Conservation (phyloP, 2,888 invertebrate genomes). For the Onthophagus sagittarius region DNA sequence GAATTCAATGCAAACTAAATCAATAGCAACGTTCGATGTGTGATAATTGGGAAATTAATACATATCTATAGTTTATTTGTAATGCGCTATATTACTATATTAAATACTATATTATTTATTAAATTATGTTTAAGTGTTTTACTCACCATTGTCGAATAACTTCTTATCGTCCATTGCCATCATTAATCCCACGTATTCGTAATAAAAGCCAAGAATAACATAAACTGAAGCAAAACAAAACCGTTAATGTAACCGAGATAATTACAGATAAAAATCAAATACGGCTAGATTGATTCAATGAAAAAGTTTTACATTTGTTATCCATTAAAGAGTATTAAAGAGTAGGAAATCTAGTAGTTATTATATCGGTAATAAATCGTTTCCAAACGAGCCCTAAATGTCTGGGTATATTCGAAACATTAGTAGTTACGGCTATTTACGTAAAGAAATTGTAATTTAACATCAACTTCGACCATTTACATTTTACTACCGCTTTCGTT, state of each 20-base stretch:
- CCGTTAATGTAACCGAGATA: background rate
- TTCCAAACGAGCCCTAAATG: background rate
- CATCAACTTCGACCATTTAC: background rate
- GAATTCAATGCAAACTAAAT: too few relatives aligned
- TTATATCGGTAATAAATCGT: background rate
- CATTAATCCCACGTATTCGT: conserved; percentile 89
- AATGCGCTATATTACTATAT: background rate
- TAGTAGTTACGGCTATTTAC: background rate
- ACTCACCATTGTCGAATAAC: conserved; percentile 71
- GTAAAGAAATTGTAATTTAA: background rate
- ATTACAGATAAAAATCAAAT: background rate
- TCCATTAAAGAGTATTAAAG: background rate
- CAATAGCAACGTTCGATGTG: too few relatives aligned
- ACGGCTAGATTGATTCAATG: background rate
- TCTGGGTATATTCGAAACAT: background rate
- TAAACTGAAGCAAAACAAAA: conserved; percentile 66
- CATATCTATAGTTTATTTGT: too few relatives aligned
- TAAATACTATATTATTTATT: too few relatives aligned
- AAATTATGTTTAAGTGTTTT: too few relatives aligned
- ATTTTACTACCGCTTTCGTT: background rate
- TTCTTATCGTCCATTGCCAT: conserved; percentile 78
- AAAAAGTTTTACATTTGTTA: background rate
- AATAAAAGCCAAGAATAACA: conserved; percentile 83
- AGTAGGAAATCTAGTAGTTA: background rate
- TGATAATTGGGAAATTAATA: too few relatives aligned